A percentile compares a stretch with the other conserved stretches of the same genome.
Evolutionary conservation across 1,140 invertebrate species (phyloP).

Genomic region (Drosophila setifemur): DNA sequence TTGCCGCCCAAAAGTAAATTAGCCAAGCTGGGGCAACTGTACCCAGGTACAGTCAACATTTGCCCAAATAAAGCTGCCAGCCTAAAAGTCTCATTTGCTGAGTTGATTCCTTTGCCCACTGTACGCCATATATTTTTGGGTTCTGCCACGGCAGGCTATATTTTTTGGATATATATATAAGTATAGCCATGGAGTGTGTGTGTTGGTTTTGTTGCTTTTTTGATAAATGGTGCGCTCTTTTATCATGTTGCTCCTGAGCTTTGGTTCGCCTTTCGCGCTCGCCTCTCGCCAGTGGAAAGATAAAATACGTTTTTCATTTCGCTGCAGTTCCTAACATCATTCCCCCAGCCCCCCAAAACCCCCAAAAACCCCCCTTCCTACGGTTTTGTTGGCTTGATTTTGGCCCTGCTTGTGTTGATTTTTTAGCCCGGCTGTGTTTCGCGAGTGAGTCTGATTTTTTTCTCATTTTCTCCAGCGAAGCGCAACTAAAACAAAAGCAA

Average conservation of each 20-base stretch:
- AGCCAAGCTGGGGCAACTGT: constrained; percentile 13
- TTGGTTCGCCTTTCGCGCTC: constrained; percentile 62
- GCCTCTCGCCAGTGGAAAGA: constrained; percentile 66
- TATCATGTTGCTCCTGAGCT: constrained; percentile 78
- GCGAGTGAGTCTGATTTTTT: constrained; percentile 19
- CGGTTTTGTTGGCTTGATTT: constrained; percentile 41
- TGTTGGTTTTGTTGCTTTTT: constrained; percentile 57
- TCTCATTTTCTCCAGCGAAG: constrained; percentile 63
- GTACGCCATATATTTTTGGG: constrained; percentile 65
- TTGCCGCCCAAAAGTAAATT: background rate
- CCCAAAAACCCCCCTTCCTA: constrained; percentile 1
- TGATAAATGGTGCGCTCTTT: constrained; percentile 78
- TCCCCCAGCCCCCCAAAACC: background rate
- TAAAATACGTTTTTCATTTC: constrained; percentile 80
- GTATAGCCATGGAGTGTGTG: constrained; percentile 6
- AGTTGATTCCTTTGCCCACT: constrained; percentile 31
- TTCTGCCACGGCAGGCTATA: constrained; percentile 34
- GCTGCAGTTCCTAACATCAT: constrained; percentile 61
- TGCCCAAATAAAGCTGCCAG: background rate
- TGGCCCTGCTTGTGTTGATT: constrained; percentile 59
- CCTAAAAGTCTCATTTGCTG: constrained; percentile 26
- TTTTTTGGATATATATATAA: constrained; percentile 45
- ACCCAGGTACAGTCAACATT: constrained; percentile 47
- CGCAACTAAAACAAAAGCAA: constrained; percentile 55
- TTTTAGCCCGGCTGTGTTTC: constrained; percentile 54